Base-by-base conservation (phyloP, 2,113 vertebrate genomes). In the Danio rerio region DNA sequence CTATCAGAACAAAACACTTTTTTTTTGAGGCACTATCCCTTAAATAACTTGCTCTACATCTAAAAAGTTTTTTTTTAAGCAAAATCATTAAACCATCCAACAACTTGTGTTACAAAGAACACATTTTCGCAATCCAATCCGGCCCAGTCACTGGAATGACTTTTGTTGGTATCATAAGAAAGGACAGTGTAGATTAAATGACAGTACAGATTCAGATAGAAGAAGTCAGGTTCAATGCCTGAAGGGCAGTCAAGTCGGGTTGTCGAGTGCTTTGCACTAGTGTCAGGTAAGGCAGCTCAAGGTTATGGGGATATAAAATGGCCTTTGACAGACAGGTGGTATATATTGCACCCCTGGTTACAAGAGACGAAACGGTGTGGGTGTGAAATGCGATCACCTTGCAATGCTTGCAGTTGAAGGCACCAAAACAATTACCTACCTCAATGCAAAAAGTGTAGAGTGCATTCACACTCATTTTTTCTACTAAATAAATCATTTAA, bases 311-410 rank as follows among this genome's bases (percentile, higher is more conserved):
- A 45, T 63, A 65, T 50, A 68, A 59, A 50, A 21, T 52, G 66
- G 63, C 78, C 72, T 49, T 83, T 83, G 87, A 89, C 83, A 77
- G 84, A 85, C 81, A 81, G 84, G 63, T 59, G 66, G 87, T 16
- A 72, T 84, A 86, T 74, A 89, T 80, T 80, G 84, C 69, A 71
- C 20, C 20, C 49, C 6, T 50, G 82, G 91, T 91, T 91, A 93
- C 43, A 15, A 68, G 86, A 93, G 88, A 89, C 81, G 81, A 81
- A 88, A 72, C 76, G 5, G 69, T 50, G 72, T 66, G 90, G 81
- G 89, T 89, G 88, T 89, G 91, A 91, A 93, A 92, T 84, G 87
- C 85, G 87, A 93, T 87, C 88, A 71, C 59, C 63, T 43, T 83
- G 31, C n/a, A 72, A 71, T 75, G 31, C 18, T 9, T 79, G 50